These are phyloP conservation scores for Prunella fulvescens DNA, from an alignment of 2,113 vertebrate species.

Conservation along the genomic window DNA sequence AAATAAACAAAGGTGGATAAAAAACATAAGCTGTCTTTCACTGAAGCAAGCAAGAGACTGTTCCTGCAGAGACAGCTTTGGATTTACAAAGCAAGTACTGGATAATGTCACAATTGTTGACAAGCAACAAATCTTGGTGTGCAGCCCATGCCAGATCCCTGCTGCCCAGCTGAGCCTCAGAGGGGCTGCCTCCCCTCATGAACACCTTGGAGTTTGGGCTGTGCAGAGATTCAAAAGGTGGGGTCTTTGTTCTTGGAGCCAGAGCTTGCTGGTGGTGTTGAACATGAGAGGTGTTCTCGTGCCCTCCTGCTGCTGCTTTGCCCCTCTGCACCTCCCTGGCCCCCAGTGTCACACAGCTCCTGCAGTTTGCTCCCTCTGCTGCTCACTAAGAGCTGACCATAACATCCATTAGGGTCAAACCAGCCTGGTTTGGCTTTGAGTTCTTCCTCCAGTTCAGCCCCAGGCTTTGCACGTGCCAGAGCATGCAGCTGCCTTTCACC, in stretches of 20 bases:
- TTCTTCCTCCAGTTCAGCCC: background rate
- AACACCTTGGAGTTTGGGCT: background rate
- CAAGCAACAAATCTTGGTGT: background rate
- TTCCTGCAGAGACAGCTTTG: background rate
- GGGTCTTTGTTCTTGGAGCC: background rate
- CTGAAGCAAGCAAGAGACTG: background rate
- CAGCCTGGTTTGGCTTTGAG: background rate
- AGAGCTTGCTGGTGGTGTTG: background rate
- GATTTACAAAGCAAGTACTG: background rate
- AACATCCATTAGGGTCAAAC: background rate
- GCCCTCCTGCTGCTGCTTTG: background rate
- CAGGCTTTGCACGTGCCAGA: background rate
- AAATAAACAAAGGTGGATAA: background rate
- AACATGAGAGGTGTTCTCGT: background rate
- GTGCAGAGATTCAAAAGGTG: background rate
- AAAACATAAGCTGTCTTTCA: background rate
- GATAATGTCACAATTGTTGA: background rate
- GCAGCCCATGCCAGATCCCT: background rate
- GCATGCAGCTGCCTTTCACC: background rate
- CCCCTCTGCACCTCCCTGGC: fast-evolving
- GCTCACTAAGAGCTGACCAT: background rate
- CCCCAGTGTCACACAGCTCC: fast-evolving
- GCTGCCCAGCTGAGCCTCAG: background rate
- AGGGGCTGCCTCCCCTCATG: background rate
- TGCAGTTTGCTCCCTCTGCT: background rate